A percentile compares a stretch with the other conserved stretches of the same genome.
Evolutionary conservation across 1,140 invertebrate genomes (phyloP).

Genomic region (Philotrypesis tridentata): DNA sequence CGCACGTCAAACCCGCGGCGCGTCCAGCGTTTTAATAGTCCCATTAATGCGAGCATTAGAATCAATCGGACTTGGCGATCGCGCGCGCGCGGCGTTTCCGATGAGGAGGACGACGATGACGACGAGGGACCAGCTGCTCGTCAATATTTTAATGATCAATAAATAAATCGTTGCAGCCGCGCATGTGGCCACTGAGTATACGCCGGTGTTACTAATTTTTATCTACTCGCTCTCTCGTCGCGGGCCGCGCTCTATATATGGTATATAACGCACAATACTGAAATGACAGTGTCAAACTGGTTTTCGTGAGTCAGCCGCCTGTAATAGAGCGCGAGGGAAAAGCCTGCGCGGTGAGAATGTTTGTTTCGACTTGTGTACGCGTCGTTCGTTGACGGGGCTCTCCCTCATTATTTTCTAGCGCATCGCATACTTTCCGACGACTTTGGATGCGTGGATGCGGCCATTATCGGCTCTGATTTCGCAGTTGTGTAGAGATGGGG

Average conservation of each 20-base stretch:
- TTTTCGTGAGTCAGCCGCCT: neutral
- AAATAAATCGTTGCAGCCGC: neutral
- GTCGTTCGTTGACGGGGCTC: too few species aligned
- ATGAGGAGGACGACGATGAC: neutral
- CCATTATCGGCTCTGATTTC: too few species aligned
- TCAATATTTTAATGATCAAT: neutral
- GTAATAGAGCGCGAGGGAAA: neutral
- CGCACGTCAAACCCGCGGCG: constrained; percentile 7
- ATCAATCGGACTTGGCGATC: neutral
- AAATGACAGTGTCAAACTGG: neutral
- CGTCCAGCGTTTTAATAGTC: constrained; percentile 3
- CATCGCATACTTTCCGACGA: too few species aligned
- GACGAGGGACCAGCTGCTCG: neutral
- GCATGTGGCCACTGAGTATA: too few species aligned
- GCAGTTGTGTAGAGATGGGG: too few species aligned
- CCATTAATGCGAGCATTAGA: constrained; percentile 23
- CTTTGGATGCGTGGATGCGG: too few species aligned
- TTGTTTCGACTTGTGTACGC: too few species aligned
- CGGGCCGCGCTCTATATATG: neutral
- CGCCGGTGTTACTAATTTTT: neutral
- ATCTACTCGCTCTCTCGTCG: neutral
- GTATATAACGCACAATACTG: neutral
- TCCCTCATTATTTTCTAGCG: too few species aligned
- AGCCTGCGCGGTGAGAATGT: neutral
- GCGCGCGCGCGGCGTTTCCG: neutral